A percentile compares a stretch with the other conserved stretches of the same genome.
Conservation (phyloP, 2,797 vertebrate species). For the Iguana delicatissima region DNA sequence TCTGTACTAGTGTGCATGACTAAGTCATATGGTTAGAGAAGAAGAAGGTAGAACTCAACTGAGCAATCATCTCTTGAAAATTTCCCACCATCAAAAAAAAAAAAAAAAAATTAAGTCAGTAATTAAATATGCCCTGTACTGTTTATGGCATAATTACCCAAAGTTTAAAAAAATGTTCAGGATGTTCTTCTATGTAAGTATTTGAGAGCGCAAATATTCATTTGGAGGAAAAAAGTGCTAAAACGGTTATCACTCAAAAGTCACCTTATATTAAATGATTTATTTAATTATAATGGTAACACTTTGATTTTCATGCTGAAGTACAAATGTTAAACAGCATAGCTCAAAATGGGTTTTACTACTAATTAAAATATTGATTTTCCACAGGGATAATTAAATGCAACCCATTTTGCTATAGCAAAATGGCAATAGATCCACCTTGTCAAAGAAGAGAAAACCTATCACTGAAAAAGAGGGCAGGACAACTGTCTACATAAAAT, state of each 20-base stretch:
- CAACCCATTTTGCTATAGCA: neutral
- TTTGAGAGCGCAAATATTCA: neutral
- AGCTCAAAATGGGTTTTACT: neutral
- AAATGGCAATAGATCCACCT: neutral
- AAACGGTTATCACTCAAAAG: neutral
- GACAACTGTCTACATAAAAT: neutral
- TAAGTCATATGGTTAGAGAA: neutral
- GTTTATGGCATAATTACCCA: neutral
- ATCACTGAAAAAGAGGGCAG: neutral
- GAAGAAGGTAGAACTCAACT: neutral
- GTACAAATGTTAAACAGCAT: neutral
- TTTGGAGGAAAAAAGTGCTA: neutral
- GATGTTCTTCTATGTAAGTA: no score
- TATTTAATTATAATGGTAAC: neutral
- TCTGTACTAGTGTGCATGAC: neutral
- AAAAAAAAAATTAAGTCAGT: neutral
- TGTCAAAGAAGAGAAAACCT: neutral
- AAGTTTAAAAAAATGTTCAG: no score
- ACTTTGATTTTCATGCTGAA: neutral
- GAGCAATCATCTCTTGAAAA: neutral
- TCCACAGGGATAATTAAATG: no score
- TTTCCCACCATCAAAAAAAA: neutral
- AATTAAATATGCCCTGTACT: no score
- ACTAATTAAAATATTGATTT: neutral
- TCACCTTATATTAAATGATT: neutral